Evolutionary conservation across 2,113 vertebrate genomes (phyloP), one percentile per base, ranked within the genome.

Genomic region (Phalacrocorax carbo): DNA sequence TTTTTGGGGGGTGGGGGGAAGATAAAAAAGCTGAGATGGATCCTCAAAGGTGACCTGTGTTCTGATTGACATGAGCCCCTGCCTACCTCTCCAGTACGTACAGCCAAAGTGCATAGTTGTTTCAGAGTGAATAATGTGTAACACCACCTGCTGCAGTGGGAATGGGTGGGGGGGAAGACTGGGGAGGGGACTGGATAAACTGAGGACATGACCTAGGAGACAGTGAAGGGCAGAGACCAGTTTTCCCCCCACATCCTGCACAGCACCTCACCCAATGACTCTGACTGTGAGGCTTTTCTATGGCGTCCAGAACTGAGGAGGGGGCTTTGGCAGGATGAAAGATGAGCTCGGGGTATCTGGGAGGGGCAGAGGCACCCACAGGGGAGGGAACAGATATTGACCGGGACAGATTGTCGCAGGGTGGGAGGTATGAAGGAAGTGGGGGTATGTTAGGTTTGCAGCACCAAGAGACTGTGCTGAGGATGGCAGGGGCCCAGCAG

Each of bases 401-500:
- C 29, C 81, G 68, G 40, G 44, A 44, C 36, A 73, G 51, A 15
- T 0, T 44, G 57, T 55, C 69, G 18, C 11, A 30, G 36, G 3
- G 8, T 36, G 19, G 19, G 27, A 66, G 8, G 11, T 72, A 36
- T 7, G 38, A 70, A 86, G 13, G 18, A 29, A 69, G 10, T 20
- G 8, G 62, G 17, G 7, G 4, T 36, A 9, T n/a, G 36, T 44
- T 65, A 71, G 2, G 9, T 75, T 86, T 91, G 83, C 49, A 83
- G 49, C 1, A 2, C 32, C 51, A 17, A 42, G n/a, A 89, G n/a
- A 23, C 11, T 4, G 0, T 58, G 20, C 32, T 66, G 57, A 15
- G 42, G 5, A 20, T 6, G 9, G 14, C 58, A 66, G 58, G 8
- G 12, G 3, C 15, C 11, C n/a, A 29, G 29, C 5, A 29, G 30